Percentiles rank a stretch among this genome's conserved stretches.
Evolutionary conservation across 1,140 invertebrate species (phyloP).

Genomic region (Galleria mellonella): DNA sequence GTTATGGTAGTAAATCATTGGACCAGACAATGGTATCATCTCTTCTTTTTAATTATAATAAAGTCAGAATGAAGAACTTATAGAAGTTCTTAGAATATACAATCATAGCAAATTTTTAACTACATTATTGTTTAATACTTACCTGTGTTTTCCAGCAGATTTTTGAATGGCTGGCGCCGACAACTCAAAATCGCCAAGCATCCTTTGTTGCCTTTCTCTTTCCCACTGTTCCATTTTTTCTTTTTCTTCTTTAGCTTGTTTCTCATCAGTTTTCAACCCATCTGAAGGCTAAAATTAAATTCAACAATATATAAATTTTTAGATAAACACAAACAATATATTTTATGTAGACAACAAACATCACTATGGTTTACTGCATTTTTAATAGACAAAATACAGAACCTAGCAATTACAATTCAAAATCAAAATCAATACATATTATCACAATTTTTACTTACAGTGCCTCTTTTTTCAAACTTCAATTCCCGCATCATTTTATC

Average conservation of each 20-base stretch:
- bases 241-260: constrained; percentile 87
- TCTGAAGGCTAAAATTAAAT: constrained; percentile 77
- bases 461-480: constrained; percentile 87
- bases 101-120: no score
- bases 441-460: constrained; percentile 73
- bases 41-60: no score
- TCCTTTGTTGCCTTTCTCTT: constrained; percentile 82
- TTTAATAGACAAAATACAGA: no score
- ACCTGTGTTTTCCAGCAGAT: constrained; percentile 46
- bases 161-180: constrained; percentile 37
- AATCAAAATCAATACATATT: no score
- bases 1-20: no score
- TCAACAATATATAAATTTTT: not conserved
- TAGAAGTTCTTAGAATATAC: no score
- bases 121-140: not conserved
- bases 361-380: no score
- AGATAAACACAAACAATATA: not conserved
- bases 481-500: constrained; percentile 88
- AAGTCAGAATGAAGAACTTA: no score
- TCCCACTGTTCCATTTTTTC: constrained; percentile 87
- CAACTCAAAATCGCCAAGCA: constrained; percentile 77
- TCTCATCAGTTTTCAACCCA: constrained; percentile 87
- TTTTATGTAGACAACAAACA: no score
- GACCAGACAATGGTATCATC: no score
- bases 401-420: no score